Percentiles rank a stretch among this genome's conserved stretches.
Evolutionary conservation across 2,888 invertebrate genomes (phyloP).

Genomic region (Sisyra nigra): DNA sequence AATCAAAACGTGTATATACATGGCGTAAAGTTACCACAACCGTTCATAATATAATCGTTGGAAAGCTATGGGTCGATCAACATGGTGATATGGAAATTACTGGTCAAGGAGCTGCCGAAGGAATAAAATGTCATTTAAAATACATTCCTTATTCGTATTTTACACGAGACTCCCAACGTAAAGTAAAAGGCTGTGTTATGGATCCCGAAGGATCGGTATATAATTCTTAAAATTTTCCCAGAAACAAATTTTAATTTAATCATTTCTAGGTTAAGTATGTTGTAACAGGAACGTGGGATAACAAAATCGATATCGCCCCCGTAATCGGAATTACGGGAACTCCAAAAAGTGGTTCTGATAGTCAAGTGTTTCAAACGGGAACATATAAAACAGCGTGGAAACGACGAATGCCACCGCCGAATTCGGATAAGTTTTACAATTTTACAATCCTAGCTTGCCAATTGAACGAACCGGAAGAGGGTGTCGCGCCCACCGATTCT

Average conservation of each 20-base stretch:
- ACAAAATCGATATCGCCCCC: constrained; percentile 84
- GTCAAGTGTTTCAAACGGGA: constrained; percentile 87
- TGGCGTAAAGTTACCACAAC: constrained; percentile 99
- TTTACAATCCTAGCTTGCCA: constrained; percentile 93
- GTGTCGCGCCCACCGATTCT: constrained; percentile 90
- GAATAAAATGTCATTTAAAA: constrained; percentile 90
- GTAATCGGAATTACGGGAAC: constrained; percentile 52
- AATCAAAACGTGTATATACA: constrained; percentile 72
- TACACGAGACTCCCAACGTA: constrained; percentile 85
- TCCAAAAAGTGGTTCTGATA: constrained; percentile 39
- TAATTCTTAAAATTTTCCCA: background rate
- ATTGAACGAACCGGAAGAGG: constrained; percentile 86
- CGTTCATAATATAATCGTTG: constrained; percentile 99
- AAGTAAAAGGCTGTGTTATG: constrained; percentile 70
- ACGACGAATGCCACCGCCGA: constrained; percentile 52
- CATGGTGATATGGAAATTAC: constrained; percentile 98
- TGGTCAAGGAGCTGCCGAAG: constrained; percentile 67
- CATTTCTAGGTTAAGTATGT: constrained; percentile 52
- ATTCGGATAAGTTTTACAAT: constrained; percentile 69
- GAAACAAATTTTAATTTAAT: constrained; percentile 6
- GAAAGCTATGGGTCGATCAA: constrained; percentile 98
- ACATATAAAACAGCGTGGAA: constrained; percentile 77
- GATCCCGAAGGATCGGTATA: constrained; percentile 51
- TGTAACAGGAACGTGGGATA: constrained; percentile 85
- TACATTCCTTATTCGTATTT: constrained; percentile 98